Base-by-base conservation (phyloP, 2,797 vertebrate genomes). In the Alosa sapidissima region DNA sequence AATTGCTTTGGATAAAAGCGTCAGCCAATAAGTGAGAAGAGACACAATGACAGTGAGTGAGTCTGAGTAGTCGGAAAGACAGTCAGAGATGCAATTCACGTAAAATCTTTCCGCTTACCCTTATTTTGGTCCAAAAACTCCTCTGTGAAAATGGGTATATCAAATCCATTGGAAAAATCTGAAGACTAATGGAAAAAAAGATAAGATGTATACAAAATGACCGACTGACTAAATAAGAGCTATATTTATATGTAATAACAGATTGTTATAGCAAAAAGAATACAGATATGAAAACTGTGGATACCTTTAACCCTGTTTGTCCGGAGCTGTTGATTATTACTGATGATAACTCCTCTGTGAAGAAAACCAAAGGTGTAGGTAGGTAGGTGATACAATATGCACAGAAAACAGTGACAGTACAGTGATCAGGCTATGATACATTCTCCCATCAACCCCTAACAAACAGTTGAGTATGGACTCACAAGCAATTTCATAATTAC, bases 111-210 rank as follows among this genome's bases (percentile, higher is more conserved):
- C 54, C 82, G 5, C 82, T 81, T 68, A 99, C 98, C 98, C 97
- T 99, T 99, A 90, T 99, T 99, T 93, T 99, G 98, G 95, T 99
- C 98, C 84, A 99, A 93, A 90, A 99, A 99, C 91, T 99, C 98
- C 88, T 99, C 98, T 0, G 98, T 99, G 93, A 99, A 99, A 90
- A 99, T 99, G 7, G 98, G 98, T 13, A 99, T 97, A 0, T 99
- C 98, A 0, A 99, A 98, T 89, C 96, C 94, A 62, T 94, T 96
- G 0, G 96, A 90, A 84, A 96, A 89, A 49, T 98, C 97, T 0
- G 95, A 91, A 19, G 87, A 90, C 97, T 98, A 85, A 36, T 85
- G 87, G 65, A 52, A 90, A 33, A n/a, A 88, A 24, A n/a, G 87
- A 55, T 1, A 82, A 33, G 52, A 52, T 41, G 6, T 45, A 24